Evolutionary conservation across 2,113 vertebrate species (phyloP), one percentile per base, ranked within the genome.

Genomic region (Bungarus multicinctus): DNA sequence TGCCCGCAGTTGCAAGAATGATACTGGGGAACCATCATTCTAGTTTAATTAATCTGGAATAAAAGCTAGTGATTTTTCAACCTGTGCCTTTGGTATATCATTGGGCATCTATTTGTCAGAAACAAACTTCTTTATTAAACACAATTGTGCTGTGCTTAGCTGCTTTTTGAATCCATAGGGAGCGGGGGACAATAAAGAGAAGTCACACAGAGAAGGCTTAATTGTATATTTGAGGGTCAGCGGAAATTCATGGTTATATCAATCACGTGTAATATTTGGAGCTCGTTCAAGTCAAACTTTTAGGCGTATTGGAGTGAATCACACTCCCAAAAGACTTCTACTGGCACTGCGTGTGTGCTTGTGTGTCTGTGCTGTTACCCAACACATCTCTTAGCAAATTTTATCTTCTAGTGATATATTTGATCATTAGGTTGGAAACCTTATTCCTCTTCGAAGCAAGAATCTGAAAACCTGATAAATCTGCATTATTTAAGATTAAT

Each of bases 51-150:
- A 92, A 89, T 69, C 89, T 93, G 81, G 92, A 87, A 90, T 93
- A 93, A 93, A 90, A 87, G 88, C 30, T 25, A 52, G 47, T 39
- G 54, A 53, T 86, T 57, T 81, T 52, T 86, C 55, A 57, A 47
- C 64, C 89, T 87, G 30, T 12, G 89, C 74, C 91, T 91, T 89
- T 91, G 87, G 87, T 93, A 53, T 89, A 91, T 1, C 91, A 81
- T 92, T 96, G 95, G 93, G 96, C 92, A 91, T 95, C 89, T 94
- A 96, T 92, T 94, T 92, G 55, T 94, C 88, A 94, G 87, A 94
- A 96, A 95, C 94, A 95, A 95, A 96, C 90, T 5, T 93, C 85
- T 96, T 91, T 94, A 93, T 93, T 93, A 93, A 96, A 93, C 30
- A 55, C 94, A 94, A 89, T 94, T 95, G 87, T 91, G 94, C 92